Evolutionary conservation across 2,797 vertebrate species (phyloP), one percentile per base, ranked within the genome.

Genomic region (Australoheros facetus): DNA sequence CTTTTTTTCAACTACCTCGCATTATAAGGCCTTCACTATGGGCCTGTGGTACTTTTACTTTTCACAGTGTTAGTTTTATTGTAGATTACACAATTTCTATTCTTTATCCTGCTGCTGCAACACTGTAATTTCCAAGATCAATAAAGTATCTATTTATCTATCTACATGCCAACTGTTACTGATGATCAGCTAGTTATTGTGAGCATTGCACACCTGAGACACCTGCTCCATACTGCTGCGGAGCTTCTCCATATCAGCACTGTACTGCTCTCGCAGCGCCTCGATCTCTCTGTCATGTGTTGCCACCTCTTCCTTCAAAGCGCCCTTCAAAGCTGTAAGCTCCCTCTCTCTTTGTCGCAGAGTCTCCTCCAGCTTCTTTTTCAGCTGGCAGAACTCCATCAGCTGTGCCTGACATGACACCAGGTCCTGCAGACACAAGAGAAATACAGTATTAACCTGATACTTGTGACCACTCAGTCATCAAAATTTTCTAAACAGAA

Each of bases 221-320:
- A 96, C 96, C 30, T 96, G 96, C 75, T 97, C 96, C 96, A 99
- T 94, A 93, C 95, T 98, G 85, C 91, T 85, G 58, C 98, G 94
- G 56, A 99, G 95, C 87, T 95, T 96, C 72, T 98, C 97, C 89
- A 97, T 94, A 88, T 99, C 97, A 0, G 85, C 81, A 51, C 96
- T 97, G 95, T 95, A 99, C 89, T 98, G 97, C 85, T 96, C 96
- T 66, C 97, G 89, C 21, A 98, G 94, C 0, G 56, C 88, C 73
- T 99, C 98, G 0, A 98, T 93, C 87, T 98, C 97, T 76, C 94
- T 93, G 94, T 99, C 98, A 0, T 97, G 97, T 0, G 91, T 95
- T 45, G 97, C 95, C 92, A 99, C 98, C 94, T 99, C 98, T 3
- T 98, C 97, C 92, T 99, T 98, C 84, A 99, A 95, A 7, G 96